Evolutionary conservation across 1,140 invertebrate genomes (phyloP).

Genomic region (Calycopis cecrops): DNA sequence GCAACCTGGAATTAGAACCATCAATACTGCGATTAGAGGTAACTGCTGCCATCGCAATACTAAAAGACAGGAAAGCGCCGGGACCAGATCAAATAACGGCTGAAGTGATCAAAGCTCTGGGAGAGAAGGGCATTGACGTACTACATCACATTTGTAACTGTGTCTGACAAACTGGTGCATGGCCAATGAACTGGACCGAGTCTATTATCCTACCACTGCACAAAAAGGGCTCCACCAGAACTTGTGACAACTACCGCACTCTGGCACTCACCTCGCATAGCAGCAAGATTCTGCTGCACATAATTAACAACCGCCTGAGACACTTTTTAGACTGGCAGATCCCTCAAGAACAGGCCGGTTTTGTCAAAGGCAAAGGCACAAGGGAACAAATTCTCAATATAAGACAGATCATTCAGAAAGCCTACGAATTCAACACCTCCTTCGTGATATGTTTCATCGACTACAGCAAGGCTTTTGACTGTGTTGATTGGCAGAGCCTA

Average conservation of each 20-base stretch:
- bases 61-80: not conserved
- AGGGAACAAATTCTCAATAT: too few species aligned
- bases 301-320: constrained; percentile 28
- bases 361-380: too few species aligned
- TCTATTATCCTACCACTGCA: constrained; percentile 3
- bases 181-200: not conserved
- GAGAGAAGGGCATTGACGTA: not conserved
- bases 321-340: too few species aligned
- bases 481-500: constrained; percentile 9
- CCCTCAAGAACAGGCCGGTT: too few species aligned
- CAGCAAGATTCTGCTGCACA: not conserved
- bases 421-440: too few species aligned
- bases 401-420: too few species aligned
- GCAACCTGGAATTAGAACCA: not conserved
- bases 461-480: too few species aligned
- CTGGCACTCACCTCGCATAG: too few species aligned
- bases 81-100: not conserved
- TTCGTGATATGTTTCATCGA: too few species aligned
- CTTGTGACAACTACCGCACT: too few species aligned
- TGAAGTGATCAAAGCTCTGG: not conserved
- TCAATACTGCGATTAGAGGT: not conserved
- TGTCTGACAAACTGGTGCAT: not conserved
- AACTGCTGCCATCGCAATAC: not conserved
- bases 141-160: not conserved
- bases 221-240: constrained; percentile 3